Evolutionary conservation across 2,888 invertebrate genomes (phyloP).

Genomic region (Ornithoptera priamus): DNA sequence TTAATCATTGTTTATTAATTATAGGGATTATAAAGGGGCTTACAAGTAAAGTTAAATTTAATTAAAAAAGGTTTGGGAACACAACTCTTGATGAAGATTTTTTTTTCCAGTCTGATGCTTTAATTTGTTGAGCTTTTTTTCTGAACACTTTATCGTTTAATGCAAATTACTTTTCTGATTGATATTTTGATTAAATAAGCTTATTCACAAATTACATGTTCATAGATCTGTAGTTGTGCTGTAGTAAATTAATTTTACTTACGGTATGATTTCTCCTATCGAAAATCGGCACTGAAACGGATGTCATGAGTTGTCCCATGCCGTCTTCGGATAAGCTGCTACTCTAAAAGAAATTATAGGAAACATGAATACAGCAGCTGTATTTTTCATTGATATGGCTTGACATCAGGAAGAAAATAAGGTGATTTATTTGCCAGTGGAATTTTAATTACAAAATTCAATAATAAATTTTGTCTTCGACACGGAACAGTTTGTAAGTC

Average conservation of each 20-base stretch:
- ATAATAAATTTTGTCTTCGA: too few relatives aligned
- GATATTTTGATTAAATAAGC: too few relatives aligned
- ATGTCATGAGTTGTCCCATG: constrained; percentile 92
- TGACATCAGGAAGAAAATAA: constrained; percentile 17
- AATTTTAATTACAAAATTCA: too few relatives aligned
- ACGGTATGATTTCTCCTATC: constrained; percentile 94
- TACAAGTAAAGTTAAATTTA: constrained; percentile 1
- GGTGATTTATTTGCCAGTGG: constrained; percentile 3
- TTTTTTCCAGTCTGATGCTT: background rate
- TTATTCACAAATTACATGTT: too few relatives aligned
- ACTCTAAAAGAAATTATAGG: constrained; percentile 73
- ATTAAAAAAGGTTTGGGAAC: background rate
- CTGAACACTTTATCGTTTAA: background rate
- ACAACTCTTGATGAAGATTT: background rate
- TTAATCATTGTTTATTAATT: background rate
- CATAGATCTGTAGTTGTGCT: too few relatives aligned
- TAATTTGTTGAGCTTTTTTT: background rate
- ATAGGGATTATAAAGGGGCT: background rate
- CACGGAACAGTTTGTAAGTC: too few relatives aligned
- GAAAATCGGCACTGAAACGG: constrained; percentile 96
- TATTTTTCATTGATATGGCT: background rate
- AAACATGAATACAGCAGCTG: background rate
- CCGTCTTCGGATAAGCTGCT: constrained; percentile 83
- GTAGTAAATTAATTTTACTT: constrained; percentile 35
- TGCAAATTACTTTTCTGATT: too few relatives aligned